Evolutionary conservation across 23 tunicate genomes (phyloP), one percentile per base, ranked within the genome.

Genomic region (Styela clava): DNA sequence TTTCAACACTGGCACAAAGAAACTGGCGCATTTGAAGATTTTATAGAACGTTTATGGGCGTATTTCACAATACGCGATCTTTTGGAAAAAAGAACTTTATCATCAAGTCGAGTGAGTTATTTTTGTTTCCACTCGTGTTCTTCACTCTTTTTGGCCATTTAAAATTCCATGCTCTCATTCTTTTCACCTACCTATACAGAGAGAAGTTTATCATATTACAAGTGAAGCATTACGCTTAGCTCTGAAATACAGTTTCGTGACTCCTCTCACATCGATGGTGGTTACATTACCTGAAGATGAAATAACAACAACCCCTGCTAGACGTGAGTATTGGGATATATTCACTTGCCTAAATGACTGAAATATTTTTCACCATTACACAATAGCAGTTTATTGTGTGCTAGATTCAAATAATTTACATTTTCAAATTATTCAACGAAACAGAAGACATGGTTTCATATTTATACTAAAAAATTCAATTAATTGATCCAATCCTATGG

Each of bases 241-340:
- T 52, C 23, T 82, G 30, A 74, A 74, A 63, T 82, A 83, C 83
- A 81, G 74, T 30, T 82, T 87, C 36, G 91, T 87, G 69, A 87
- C 91, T 44, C 82, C 85, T n/a, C 70, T 87, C 5, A 87, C 91
- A 52, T 87, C 91, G 12, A 87, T 87, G 91, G 86, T 87, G 31
- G 91, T 82, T n/a, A 87, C 91, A 22, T 56, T 79, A 68, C 91
- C 91, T 27, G 70, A 35, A 31, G 68, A 80, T 34, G 81, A 72
- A 16, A 35, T 62, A 16, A 34, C 69, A 67, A 27, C 71, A 18
- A 67, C 71, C 22, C 30, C 71, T 18, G 56, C 56, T 44, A 12
- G 56, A 7, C 71, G 71, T 67, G 22, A 67, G 71, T 22, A n/a
- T n/a, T n/a, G n/a, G n/a, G n/a, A n/a, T n/a, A n/a, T n/a, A n/a